Evolutionary conservation across 2,888 invertebrate species (phyloP).

Genomic region (Drosophila anomalipes): DNA sequence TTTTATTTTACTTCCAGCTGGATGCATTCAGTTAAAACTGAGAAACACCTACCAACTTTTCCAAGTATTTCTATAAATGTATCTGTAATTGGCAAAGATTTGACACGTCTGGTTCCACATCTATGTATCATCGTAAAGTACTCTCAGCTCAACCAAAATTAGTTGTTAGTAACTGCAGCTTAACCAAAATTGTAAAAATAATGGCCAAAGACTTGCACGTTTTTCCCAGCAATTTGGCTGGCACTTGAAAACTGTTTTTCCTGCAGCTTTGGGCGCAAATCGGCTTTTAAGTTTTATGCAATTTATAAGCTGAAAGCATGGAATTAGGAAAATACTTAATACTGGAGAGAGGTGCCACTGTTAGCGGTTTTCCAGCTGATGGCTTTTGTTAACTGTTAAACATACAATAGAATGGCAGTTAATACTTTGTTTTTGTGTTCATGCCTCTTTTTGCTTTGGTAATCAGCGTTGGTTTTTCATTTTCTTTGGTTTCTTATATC

Average conservation of each 20-base stretch:
- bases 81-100: not conserved
- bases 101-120: not conserved
- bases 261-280: conserved; percentile 15
- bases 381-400: conserved; percentile 36
- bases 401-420: conserved; percentile 55
- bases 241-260: conserved; percentile 28
- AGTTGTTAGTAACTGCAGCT: conserved; percentile 22
- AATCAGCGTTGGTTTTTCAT: not conserved
- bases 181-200: conserved; percentile 39
- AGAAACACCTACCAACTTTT: not conserved
- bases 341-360: conserved; percentile 33
- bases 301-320: conserved; percentile 40
- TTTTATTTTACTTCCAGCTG: not conserved
- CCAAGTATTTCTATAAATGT: not conserved
- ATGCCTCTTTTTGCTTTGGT: conserved; percentile 15
- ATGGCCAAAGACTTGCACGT: conserved; percentile 48
- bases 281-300: conserved; percentile 56
- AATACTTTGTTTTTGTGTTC: conserved; percentile 46
- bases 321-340: conserved; percentile 6
- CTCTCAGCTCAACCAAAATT: not conserved
- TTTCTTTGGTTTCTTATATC: conserved; percentile 11
- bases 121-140: not conserved
- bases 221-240: conserved; percentile 21
- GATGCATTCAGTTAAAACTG: not conserved
- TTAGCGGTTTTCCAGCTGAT: conserved; percentile 44